A percentile compares a stretch with the other conserved stretches of the same genome.
Conservation (phyloP, 2,797 vertebrate genomes). For the Nannoperca obscura region DNA sequence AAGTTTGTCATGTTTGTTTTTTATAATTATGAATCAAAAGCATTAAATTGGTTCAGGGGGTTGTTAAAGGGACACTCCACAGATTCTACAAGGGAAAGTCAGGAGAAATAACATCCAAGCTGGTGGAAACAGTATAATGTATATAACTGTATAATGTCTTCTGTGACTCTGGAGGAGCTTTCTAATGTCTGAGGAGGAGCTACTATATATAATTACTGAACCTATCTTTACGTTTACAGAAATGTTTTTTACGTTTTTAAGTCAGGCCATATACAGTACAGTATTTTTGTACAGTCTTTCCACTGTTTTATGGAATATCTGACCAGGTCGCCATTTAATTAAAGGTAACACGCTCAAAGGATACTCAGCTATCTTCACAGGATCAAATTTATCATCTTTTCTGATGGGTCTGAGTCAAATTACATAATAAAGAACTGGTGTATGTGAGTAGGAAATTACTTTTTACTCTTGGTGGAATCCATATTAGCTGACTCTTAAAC, state of each 20-base stretch:
- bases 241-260: neutral
- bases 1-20: neutral
- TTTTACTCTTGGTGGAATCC: neutral
- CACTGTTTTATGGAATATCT: neutral
- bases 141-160: neutral
- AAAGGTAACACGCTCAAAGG: neutral
- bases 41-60: neutral
- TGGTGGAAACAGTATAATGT: neutral
- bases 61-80: neutral
- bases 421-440: neutral
- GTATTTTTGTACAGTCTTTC: neutral
- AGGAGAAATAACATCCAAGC: neutral
- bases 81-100: neutral
- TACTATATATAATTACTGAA: neutral
- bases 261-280: neutral
- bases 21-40: neutral
- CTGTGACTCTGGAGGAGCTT: neutral
- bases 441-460: neutral
- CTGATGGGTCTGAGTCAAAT: neutral
- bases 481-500: neutral
- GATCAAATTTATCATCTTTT: neutral
- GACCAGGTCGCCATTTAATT: slow-evolving; percentile 1
- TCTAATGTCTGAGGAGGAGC: slow-evolving; percentile 7
- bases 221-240: neutral
- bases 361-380: neutral